These are phyloP conservation scores for Cephus nigrinus DNA, from an alignment of 2,888 invertebrate species.

Conservation along the genomic window DNA sequence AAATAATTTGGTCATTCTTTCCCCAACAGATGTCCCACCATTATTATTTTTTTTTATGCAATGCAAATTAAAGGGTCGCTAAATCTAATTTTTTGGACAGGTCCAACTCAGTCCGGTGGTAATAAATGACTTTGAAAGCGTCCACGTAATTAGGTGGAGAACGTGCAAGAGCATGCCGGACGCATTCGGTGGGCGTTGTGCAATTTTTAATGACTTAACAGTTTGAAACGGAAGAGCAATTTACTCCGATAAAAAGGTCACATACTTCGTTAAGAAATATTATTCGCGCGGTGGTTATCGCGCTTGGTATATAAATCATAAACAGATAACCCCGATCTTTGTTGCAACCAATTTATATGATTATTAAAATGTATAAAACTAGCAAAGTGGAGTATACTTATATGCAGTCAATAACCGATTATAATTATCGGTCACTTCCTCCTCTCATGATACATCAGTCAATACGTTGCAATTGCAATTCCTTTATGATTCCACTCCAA, in stretches of 20 bases:
- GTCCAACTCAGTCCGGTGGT: conserved; percentile 34
- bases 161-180: conserved; percentile 6
- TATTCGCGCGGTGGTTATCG: neutral
- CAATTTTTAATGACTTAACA: conserved; percentile 23
- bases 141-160: conserved; percentile 24
- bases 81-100: conserved; percentile 31
- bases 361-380: neutral
- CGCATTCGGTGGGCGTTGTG: conserved; percentile 8
- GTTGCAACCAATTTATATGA: neutral
- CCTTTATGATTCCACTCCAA: neutral
- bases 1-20: neutral
- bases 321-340: neutral
- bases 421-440: conserved; percentile 41
- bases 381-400: neutral
- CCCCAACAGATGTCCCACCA: neutral
- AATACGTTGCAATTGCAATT: neutral
- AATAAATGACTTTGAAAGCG: conserved; percentile 44
- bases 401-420: conserved; percentile 55
- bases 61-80: conserved; percentile 37
- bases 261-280: neutral
- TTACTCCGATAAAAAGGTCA: conserved; percentile 10
- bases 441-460: conserved; percentile 10
- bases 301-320: neutral
- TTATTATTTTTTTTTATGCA: neutral
- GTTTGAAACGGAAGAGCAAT: conserved; percentile 23